Evolutionary conservation across 53 echinoderm and acorn worm genomes (phyloP), one percentile per base, ranked within the genome.

Genomic region (Temnopleurus reevesii): DNA sequence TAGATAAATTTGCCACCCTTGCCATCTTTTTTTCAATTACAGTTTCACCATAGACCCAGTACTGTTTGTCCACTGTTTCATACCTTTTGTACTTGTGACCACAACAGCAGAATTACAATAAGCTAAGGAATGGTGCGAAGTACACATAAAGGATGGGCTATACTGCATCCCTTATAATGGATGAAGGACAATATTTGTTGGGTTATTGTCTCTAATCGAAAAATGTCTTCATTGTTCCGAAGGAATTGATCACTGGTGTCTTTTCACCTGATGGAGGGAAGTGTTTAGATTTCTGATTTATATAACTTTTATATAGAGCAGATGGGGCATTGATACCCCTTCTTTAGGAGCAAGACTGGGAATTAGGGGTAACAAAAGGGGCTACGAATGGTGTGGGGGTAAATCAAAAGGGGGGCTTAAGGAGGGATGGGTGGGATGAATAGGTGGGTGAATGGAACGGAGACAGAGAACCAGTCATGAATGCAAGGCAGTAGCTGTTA

Each of bases 211-310:
- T 85, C 10, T 60, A 85, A 85, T 85, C 85, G 59, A 47, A 8
- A 59, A 60, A 85, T 85, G 85, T 85, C 45, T 85, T 85, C 59
- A 85, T 85, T 59, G 61, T 59, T 41, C 2, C 25, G 60, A 60
- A 85, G 15, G 41, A 60, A 85, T 79, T 79, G 28, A 46, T 79
- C 79, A 47, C 71, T 41, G 33, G 31, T 9, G 41, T 36, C 71
- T 41, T 41, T 71, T 71, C 71, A 71, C n/a, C 23, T 5, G 43
- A 41, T 36, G 33, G 41, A 12, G 21, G 13, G 71, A 21, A 38
- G 71, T 79, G 79, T 49, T 79, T 79, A 49, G 49, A 79, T 1
- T 49, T 27, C 79, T 47, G 79, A 79, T 79, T 79, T 79, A 71
- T 71, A n/a, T 29, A 46, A 27, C 27, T 6, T 79, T 49, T 79